Percentiles rank a stretch among this genome's conserved stretches.
Conservation (phyloP, 2,113 vertebrate genomes). For the Misgurnus anguillicaudatus region DNA sequence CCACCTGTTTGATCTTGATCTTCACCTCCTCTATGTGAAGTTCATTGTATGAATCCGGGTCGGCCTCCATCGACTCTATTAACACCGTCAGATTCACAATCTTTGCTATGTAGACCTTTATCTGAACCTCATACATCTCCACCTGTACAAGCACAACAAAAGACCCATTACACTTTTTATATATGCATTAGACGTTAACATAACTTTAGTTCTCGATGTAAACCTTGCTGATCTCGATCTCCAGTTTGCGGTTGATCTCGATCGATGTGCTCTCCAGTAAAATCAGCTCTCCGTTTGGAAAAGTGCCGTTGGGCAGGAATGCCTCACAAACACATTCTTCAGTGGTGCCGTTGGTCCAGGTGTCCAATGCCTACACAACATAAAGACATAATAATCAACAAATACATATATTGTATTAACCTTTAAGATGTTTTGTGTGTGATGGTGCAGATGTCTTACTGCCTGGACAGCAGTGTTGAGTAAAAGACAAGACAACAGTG, state of each 20-base stretch:
- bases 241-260: conserved; percentile 61
- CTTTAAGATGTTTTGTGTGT: too few relatives aligned
- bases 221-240: conserved; percentile 70
- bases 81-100: conserved; percentile 75
- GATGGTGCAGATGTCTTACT: conserved; percentile 47
- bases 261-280: conserved; percentile 54
- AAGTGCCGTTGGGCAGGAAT: conserved; percentile 64
- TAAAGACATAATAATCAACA: not conserved
- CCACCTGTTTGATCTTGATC: conserved; percentile 72
- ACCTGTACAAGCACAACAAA: conserved; percentile 67
- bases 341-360: conserved; percentile 52
- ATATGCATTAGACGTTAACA: too few relatives aligned
- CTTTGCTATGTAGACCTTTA: conserved; percentile 75
- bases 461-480: conserved; percentile 49
- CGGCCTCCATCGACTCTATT: conserved; percentile 76
- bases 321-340: conserved; percentile 66
- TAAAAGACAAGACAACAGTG: conserved; percentile 61
- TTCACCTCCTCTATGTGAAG: conserved; percentile 62
- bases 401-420: too few relatives aligned
- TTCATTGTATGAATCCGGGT: conserved; percentile 62
- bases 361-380: conserved; percentile 43
- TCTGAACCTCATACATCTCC: conserved; percentile 71
- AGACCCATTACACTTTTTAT: not conserved
- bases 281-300: conserved; percentile 61
- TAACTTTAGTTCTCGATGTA: not conserved